These are phyloP conservation scores for Sminthurinus aureus DNA, from an alignment of 2,888 invertebrate genomes.

Conservation along the genomic window DNA sequence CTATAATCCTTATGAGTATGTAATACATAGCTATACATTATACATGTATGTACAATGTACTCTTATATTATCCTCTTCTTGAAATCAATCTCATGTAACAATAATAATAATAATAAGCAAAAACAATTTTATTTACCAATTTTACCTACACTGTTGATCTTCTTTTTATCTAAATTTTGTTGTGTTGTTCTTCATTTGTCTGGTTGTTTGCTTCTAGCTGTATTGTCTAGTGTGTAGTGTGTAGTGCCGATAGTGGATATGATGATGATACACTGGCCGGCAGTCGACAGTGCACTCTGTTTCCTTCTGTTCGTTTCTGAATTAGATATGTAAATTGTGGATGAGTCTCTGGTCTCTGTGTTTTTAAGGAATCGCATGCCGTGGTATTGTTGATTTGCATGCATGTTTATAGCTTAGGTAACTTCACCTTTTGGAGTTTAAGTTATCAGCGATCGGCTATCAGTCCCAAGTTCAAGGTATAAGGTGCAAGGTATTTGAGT, in stretches of 20 bases:
- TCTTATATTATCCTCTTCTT: background rate
- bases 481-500: too few relatives aligned
- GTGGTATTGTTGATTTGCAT: background rate
- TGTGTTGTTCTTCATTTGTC: background rate
- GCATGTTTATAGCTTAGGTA: background rate
- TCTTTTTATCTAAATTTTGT: background rate
- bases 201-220: background rate
- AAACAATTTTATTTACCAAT: slow-evolving; percentile 27
- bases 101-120: slow-evolving; percentile 15
- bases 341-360: too few relatives aligned
- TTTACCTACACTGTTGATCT: slow-evolving; percentile 4
- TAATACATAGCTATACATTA: too few relatives aligned
- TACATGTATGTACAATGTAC: too few relatives aligned
- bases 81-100: slow-evolving; percentile 20
- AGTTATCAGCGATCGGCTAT: too few relatives aligned
- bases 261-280: too few relatives aligned
- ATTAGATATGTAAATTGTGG: background rate
- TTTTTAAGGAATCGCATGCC: background rate
- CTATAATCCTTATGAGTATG: too few relatives aligned
- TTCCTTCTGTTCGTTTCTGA: background rate
- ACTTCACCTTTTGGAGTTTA: background rate
- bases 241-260: too few relatives aligned
- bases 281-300: background rate
- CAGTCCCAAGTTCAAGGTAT: too few relatives aligned
- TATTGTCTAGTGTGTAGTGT: background rate